Evolutionary conservation across 2,888 invertebrate genomes (phyloP).

Genomic region (Nephrotoma appendiculata): DNA sequence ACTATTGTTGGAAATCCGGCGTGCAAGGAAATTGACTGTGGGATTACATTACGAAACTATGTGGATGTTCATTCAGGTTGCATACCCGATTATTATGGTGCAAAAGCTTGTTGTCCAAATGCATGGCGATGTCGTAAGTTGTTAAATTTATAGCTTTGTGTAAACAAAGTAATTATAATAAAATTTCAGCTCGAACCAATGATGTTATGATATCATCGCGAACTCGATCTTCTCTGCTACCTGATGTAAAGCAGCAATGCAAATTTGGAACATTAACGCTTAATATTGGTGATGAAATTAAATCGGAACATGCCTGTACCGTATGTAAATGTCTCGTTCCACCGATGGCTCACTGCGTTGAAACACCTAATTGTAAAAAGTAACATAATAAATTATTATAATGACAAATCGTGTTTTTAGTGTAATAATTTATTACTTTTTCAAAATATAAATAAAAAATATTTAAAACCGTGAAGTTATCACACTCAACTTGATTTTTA

Average conservation of each 20-base stretch:
- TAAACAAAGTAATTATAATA: background rate
- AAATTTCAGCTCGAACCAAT: background rate
- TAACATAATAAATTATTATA: background rate
- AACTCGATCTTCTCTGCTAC: background rate
- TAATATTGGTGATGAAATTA: slow-evolving; percentile 33
- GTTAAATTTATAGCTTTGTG: background rate
- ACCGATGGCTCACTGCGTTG: slow-evolving; percentile 34
- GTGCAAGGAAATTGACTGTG: slow-evolving; percentile 14
- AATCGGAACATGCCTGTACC: slow-evolving; percentile 30
- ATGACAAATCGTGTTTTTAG: too few species aligned
- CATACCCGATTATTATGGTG: slow-evolving; percentile 14
- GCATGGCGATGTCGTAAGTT: slow-evolving; percentile 15
- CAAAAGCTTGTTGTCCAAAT: slow-evolving; percentile 15
- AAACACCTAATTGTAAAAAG: background rate
- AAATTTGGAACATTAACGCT: slow-evolving; percentile 33
- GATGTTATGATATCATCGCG: background rate
- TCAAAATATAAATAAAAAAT: too few species aligned
- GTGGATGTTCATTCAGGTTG: slow-evolving; percentile 12
- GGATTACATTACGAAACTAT: slow-evolving; percentile 12
- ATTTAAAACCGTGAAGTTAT: too few species aligned
- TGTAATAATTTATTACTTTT: too few species aligned
- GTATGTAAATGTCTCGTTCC: slow-evolving; percentile 34
- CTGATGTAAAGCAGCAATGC: slow-evolving; percentile 21
- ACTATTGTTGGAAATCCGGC: slow-evolving; percentile 12
- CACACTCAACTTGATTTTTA: too few species aligned